These are phyloP conservation scores for Acleris literana DNA, from an alignment of 2,888 invertebrate species.

Conservation along the genomic window DNA sequence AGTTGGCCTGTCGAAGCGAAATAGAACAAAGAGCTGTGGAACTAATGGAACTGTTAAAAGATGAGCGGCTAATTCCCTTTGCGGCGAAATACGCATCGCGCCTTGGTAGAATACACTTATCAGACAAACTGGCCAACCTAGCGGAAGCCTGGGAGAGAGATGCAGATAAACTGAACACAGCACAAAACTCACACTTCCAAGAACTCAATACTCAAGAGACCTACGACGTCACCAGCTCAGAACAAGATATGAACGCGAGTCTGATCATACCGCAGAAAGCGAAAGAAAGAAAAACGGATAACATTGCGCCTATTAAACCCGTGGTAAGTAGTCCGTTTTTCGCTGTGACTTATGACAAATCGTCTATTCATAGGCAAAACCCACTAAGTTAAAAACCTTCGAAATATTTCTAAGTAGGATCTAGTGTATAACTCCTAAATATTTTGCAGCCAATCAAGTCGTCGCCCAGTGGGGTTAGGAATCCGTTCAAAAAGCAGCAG, in stretches of 20 bases:
- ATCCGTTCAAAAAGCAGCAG: slow-evolving; percentile 80
- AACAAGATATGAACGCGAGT: slow-evolving; percentile 68
- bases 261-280: slow-evolving; percentile 72
- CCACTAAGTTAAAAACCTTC: too few species aligned
- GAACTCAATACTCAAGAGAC: slow-evolving; percentile 70
- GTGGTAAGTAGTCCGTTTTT: slow-evolving; percentile 57
- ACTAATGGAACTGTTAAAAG: slow-evolving; percentile 91
- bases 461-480: slow-evolving; percentile 68
- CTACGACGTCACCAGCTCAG: slow-evolving; percentile 66
- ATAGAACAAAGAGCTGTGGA: slow-evolving; percentile 94
- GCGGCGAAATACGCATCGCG: slow-evolving; percentile 95
- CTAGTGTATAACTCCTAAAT: neutral
- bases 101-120: slow-evolving; percentile 89
- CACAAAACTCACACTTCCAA: slow-evolving; percentile 65
- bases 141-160: slow-evolving; percentile 74
- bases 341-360: too few species aligned
- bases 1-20: slow-evolving; percentile 93
- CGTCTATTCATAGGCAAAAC: too few species aligned
- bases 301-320: slow-evolving; percentile 68
- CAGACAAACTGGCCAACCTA: slow-evolving; percentile 88
- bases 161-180: slow-evolving; percentile 57
- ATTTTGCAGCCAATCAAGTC: slow-evolving; percentile 68
- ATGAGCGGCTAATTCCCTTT: slow-evolving; percentile 89
- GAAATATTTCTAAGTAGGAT: too few species aligned
- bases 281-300: slow-evolving; percentile 63